Base-by-base conservation (phyloP, 1,140 invertebrate species). In the Thereuonema tuberculata region DNA sequence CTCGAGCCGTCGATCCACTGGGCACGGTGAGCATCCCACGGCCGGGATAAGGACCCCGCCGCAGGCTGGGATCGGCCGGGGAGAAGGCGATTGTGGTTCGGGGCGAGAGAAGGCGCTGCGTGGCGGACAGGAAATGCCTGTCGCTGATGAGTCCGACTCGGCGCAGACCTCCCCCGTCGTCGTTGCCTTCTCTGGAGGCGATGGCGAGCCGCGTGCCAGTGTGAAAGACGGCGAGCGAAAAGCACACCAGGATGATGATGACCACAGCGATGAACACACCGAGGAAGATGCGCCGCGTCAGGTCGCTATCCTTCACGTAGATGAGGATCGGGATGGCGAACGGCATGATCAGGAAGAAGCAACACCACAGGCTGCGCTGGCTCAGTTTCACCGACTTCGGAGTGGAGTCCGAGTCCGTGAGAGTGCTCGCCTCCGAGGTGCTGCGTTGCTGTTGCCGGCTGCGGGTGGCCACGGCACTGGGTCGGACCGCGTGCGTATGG, bases 301-400 rank as follows among this genome's bases (percentile, higher is more conserved):
- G 9, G 49, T 52, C 49, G 49, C 49, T 52, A 21, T 52, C 49
- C 24, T 52, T 52, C 49, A 52, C 49, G 23, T 52, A 52, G 49
- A 52, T 52, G 9, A 52, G 21, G 12, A 52, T 52, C 5, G 49
- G 49, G 23, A 52, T 52, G 14, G 24, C 15, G 12, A 52, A 24
- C 14, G 49, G 49, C 49, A 52, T 24, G 15, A 52, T 24, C 15
- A 52, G 24, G 49, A 52, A 52, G 12, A 24, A 52, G 24, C 49
- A 52, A 52, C 49, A 52, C 49, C 49, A 52, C 24, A 52, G 21
- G 24, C 49, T 52, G 12, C 49, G 49, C 24, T 52, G 49, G 24
- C 49, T 21, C 21, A 52, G 21, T 12, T 24, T 24, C 9, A 52
- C 24, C 14, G 49, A 12, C 23, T 52, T 52, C 14, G 49, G 49